Conservation (phyloP, 1,140 invertebrate genomes). For the Babylonia areolata region DNA sequence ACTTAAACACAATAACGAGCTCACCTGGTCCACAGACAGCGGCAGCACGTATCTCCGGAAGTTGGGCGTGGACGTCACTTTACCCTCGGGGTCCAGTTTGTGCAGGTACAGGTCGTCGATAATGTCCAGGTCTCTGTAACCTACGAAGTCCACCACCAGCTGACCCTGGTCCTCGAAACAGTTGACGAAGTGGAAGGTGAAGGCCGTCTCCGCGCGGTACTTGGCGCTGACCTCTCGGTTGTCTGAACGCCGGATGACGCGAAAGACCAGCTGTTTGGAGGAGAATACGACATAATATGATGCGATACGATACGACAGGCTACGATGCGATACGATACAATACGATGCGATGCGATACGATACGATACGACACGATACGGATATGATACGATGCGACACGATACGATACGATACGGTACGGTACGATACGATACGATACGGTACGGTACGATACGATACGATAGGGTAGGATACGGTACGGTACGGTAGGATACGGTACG, state of each 20-base stretch:
- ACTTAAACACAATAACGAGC: no score
- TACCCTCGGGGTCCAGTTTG: slow-evolving; percentile 17
- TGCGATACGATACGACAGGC: no score
- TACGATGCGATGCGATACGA: no score
- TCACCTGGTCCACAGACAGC: neutral
- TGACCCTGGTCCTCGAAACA: slow-evolving; percentile 84
- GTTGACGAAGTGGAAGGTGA: slow-evolving; percentile 93
- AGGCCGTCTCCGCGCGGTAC: slow-evolving; percentile 82
- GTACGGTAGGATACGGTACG: no score
- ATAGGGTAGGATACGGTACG: no score
- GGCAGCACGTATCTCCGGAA: slow-evolving; percentile 45
- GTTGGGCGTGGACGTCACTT: neutral
- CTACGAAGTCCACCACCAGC: slow-evolving; percentile 87
- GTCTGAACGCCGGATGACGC: slow-evolving; percentile 15
- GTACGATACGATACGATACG: no score
- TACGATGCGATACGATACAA: no score
- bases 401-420: no score
- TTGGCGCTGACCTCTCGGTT: neutral
- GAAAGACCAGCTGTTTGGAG: slow-evolving; percentile 37
- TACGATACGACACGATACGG: no score
- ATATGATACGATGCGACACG: no score
- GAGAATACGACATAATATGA: no score
- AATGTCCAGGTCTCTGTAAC: slow-evolving; percentile 85
- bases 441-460: no score
- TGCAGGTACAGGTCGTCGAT: slow-evolving; percentile 70